Evolutionary conservation across 2,113 vertebrate species (phyloP), one percentile per base, ranked within the genome.

Genomic region (Thalassoma bifasciatum): DNA sequence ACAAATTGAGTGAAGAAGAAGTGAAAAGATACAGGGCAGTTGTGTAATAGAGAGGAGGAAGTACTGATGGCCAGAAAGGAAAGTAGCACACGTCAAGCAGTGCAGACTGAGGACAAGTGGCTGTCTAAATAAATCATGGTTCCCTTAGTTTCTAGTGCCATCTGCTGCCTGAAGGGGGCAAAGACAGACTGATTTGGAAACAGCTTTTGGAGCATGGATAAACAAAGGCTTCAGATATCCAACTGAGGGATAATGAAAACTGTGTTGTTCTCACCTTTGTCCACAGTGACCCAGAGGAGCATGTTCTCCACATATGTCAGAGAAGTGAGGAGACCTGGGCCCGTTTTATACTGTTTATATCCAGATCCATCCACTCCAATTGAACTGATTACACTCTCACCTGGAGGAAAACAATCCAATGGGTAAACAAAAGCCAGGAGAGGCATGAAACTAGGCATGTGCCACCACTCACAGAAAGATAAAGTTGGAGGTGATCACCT

Each of bases 281-380:
- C 87, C 26, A 87, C 65, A 0, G 94, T 96, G 77, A 94, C 88
- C 97, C 97, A 99, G 72, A 98, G 84, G 63, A 96, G 85, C 58
- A 94, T 81, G 66, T 93, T 93, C 40, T 95, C 93, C 23, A 91
- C 92, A 0, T 66, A 11, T 0, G 95, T 62, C 19, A 98, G 96
- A 37, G 95, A 89, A 0, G 66, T 56, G 19, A 97, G 88, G 11
- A 92, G 85, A 0, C 81, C 93, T 6, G 95, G 79, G 0, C 95
- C 94, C 0, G 92, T 90, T 50, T 89, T 90, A 51, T 93, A 90
- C 42, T 95, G 77, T 26, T 50, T 89, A 78, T 95, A 96, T 5
- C 16, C 83, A 11, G 94, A 93, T 42, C 97, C 97, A 3, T 98
- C 95, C 77, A 94, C 67, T 6, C 89, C 81, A 9, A 98, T 62